phyloP scores from a whole-genome alignment of 2,797 vertebrate genomes.

The Cyclopterus lumpus region DNA sequence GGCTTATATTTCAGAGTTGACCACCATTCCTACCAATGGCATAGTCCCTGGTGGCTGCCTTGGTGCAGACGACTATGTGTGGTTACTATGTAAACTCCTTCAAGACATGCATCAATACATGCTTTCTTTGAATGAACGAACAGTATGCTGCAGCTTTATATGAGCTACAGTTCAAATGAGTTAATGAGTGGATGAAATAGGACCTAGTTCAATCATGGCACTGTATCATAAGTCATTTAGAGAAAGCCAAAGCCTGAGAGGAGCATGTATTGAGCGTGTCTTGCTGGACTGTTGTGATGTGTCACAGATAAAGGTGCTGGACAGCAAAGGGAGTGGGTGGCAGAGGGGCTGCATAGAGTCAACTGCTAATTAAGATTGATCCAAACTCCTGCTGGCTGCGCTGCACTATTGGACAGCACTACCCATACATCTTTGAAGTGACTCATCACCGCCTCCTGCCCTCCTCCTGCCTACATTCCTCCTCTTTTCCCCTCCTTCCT shows the following conservation, averaged over 20 bases:
- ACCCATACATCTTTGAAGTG: conserved; percentile 63
- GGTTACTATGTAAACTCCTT: not conserved
- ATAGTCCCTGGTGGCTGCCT: not conserved
- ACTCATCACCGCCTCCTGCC: conserved; percentile 32
- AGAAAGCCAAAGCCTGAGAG: conserved; percentile 13
- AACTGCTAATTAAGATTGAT: conserved; percentile 72
- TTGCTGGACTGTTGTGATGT: conserved; percentile 17
- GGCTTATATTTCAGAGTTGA: not conserved
- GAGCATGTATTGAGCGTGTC: conserved; percentile 28
- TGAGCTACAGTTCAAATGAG: not conserved
- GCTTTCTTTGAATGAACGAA: not conserved
- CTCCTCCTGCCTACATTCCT: conserved; percentile 6
- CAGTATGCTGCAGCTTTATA: not conserved
- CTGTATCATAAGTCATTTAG: conserved; percentile 20
- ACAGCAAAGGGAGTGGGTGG: conserved; percentile 33
- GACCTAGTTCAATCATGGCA: not conserved
- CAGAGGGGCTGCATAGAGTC: conserved; percentile 48
- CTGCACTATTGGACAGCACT: conserved; percentile 43
- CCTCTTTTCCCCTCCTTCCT: not conserved
- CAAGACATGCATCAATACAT: not conserved
- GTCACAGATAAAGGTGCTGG: conserved; percentile 45
- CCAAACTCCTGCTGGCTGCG: conserved; percentile 37
- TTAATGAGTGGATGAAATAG: conserved; percentile 19
- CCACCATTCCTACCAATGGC: not conserved
- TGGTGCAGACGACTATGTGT: not conserved